A percentile compares a stretch with the other conserved stretches of the same genome.
Conservation (phyloP, 2,113 vertebrate species). For the Oncorhynchus nerka region DNA sequence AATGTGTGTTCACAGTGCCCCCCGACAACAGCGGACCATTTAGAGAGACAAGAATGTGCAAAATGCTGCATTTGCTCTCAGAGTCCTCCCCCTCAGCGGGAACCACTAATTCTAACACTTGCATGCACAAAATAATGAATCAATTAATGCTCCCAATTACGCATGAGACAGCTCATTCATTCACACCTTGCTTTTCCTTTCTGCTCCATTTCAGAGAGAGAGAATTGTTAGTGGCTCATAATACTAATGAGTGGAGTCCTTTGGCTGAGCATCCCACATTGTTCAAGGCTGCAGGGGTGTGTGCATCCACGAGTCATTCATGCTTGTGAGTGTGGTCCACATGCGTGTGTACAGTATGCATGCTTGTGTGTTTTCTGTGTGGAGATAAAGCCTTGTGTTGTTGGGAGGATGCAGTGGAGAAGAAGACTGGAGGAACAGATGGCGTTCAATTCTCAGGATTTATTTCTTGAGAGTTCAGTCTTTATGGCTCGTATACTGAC, state of each 20-base stretch:
- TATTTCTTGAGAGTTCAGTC: constrained; percentile 65
- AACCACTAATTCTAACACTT: constrained; percentile 52
- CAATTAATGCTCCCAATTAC: constrained; percentile 64
- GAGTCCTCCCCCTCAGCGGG: constrained; percentile 55
- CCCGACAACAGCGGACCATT: constrained; percentile 30
- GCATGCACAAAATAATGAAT: constrained; percentile 64
- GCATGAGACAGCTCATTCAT: constrained; percentile 54
- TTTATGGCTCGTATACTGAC: constrained; percentile 71
- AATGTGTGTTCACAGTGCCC: constrained; percentile 35
- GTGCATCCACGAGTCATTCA: neutral
- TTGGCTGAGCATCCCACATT: neutral
- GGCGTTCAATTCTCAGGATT: constrained; percentile 61
- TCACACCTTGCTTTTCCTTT: constrained; percentile 51
- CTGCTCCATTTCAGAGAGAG: constrained; percentile 31
- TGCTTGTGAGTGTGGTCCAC: neutral
- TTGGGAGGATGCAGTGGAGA: constrained; percentile 37
- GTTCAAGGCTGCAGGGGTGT: neutral
- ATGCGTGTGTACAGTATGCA: neutral
- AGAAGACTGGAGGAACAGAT: constrained; percentile 54
- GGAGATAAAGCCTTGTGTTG: constrained; percentile 20
- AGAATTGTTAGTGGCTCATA: neutral
- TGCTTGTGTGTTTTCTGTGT: neutral
- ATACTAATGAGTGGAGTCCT: neutral
- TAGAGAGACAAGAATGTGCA: constrained; percentile 32
- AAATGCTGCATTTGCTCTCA: too few species aligned